These are phyloP conservation scores for Stictonetta naevosa DNA, from an alignment of 2,113 vertebrate species.

Conservation along the genomic window DNA sequence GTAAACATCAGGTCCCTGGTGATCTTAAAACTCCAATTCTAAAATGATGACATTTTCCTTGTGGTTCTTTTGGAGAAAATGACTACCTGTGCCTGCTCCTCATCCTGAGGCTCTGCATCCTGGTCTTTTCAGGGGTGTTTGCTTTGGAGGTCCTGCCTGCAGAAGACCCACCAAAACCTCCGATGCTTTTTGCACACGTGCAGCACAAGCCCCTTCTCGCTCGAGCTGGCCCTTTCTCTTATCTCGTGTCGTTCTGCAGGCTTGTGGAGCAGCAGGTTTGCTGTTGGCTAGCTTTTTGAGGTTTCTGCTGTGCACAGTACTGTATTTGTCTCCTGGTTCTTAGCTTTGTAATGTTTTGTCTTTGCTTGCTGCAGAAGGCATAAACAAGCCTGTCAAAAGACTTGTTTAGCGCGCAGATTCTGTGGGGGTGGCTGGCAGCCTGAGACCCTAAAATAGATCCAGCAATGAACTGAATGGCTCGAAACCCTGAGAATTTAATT, in stretches of 20 bases:
- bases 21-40: not conserved
- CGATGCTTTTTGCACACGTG: not conserved
- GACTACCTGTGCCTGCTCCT: not conserved
- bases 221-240: not conserved
- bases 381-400: slow-evolving; percentile 66
- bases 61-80: not conserved
- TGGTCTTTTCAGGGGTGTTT: not conserved
- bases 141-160: not conserved
- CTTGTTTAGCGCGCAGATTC: not conserved
- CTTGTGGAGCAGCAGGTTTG: not conserved
- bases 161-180: not conserved
- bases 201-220: not conserved
- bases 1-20: not conserved
- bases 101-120: not conserved
- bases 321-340: slow-evolving; percentile 57
- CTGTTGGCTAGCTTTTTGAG: slow-evolving; percentile 50
- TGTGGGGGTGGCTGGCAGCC: slow-evolving; percentile 60
- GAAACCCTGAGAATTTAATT: slow-evolving; percentile 50
- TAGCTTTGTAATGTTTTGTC: slow-evolving; percentile 55
- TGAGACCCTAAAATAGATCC: slow-evolving; percentile 64
- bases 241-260: accelerated
- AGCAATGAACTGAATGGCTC: slow-evolving; percentile 25
- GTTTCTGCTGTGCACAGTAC: not conserved
- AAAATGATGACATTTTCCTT: not conserved
- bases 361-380: slow-evolving; percentile 53